A percentile compares a stretch with the other conserved stretches of the same genome.
Evolutionary conservation across 2,797 vertebrate species (phyloP).

Genomic region (Momotus momota): DNA sequence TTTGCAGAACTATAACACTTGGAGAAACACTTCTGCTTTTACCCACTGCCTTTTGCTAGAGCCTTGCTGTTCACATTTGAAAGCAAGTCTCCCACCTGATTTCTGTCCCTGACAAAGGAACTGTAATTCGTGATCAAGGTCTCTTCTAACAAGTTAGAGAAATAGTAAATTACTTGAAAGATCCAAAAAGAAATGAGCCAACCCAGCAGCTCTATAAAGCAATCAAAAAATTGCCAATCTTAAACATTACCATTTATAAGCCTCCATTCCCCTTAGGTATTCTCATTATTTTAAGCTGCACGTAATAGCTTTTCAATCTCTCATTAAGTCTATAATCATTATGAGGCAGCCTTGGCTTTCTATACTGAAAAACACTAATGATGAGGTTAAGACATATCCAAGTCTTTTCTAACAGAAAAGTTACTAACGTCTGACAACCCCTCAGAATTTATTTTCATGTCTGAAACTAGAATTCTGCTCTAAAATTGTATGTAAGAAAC

Average conservation of each 20-base stretch:
- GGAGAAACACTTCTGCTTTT: not conserved
- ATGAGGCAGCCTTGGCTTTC: not conserved
- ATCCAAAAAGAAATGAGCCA: not conserved
- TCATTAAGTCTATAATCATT: not conserved
- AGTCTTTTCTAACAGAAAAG: not conserved
- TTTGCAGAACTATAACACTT: not conserved
- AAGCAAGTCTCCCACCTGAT: not conserved
- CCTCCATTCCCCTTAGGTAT: not conserved
- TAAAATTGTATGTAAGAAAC: not conserved
- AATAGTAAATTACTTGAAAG: not conserved
- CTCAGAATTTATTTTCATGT: not conserved
- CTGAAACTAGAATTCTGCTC: not conserved
- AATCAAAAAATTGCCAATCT: not conserved
- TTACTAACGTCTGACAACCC: not conserved
- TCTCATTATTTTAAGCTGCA: not conserved
- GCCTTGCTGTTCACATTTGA: accelerated
- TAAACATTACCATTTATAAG: not conserved
- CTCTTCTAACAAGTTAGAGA: not conserved
- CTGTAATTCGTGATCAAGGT: not conserved
- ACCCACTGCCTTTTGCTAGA: not conserved
- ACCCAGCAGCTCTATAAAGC: not conserved
- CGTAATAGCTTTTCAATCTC: not conserved
- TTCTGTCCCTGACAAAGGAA: not conserved
- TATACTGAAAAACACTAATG: not conserved
- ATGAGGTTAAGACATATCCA: not conserved